Conservation (phyloP, 2,888 invertebrate species). For the Mactromeris polynyma region DNA sequence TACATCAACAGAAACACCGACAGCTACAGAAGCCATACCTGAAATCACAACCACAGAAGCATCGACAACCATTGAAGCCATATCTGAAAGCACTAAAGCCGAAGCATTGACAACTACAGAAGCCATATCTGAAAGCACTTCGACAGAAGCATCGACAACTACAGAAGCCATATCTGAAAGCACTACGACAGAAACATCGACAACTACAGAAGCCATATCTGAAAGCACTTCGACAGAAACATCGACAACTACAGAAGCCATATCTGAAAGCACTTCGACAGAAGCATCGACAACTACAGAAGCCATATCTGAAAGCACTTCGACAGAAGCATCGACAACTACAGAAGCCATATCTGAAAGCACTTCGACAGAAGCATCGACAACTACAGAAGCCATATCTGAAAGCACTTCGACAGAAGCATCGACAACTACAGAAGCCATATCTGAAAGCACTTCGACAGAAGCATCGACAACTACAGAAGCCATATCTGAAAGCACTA, state of each 20-base stretch:
- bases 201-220: background rate
- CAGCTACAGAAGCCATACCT: background rate
- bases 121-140: background rate
- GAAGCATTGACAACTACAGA: background rate
- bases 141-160: constrained; percentile 8
- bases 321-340: background rate
- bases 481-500: background rate
- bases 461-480: background rate
- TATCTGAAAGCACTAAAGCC: background rate
- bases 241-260: background rate
- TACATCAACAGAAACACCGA: background rate
- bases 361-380: background rate
- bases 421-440: background rate
- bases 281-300: background rate
- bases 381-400: background rate
- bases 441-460: background rate
- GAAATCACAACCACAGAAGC: background rate
- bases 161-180: background rate
- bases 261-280: background rate
- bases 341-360: background rate
- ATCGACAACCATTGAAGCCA: background rate
- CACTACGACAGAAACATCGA: background rate
- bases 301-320: background rate
- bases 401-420: background rate
- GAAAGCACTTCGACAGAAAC: background rate